Base-by-base conservation (phyloP, 2,113 vertebrate genomes). In the Raja brachyura region DNA sequence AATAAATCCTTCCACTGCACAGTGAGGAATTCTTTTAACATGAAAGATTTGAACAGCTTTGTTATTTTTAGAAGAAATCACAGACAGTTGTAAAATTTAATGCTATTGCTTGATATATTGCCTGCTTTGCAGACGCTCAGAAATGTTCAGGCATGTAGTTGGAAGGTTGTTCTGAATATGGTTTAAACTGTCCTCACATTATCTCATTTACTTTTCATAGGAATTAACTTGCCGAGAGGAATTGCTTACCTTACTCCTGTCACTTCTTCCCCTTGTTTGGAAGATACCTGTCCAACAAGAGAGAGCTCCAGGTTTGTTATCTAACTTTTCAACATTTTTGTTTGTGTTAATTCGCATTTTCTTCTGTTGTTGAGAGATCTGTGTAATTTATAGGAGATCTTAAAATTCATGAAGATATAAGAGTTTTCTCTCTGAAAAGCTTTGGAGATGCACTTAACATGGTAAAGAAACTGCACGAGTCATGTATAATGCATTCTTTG, bases 221-320 rank as follows among this genome's bases (percentile, higher is more conserved):
- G 98, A 98, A 93, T 94, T 99, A 95, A 98, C 98, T 9, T 99
- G 99, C 95, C 97, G 99, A 66, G 98, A 99, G 95, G 99, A 99
- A 95, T 98, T 99, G 94, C 97, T 99, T 92, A 99, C 98, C 48
- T 95, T 99, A 63, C 97, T 99, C 83, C 95, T 99, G 93, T 99
- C 99, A 0, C 97, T 99, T 81, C 95, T 99, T 79, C 99, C 99
- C 0, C 86, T 99, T 94, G 98, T 99, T 22, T 99, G 99, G 99
- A 99, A 98, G 96, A 99, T 99, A 94, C 98, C 99, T 39, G 97
- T 99, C 18, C 97, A 97, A 94, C 97, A 98, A 95, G 97, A 98
- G 94, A 98, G 97, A 96, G 97, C 97, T 93, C 94, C 96, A 97
- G 97, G 99, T 99, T 93, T 90, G 94, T 94, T 48, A 54, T 54